A percentile compares a stretch with the other conserved stretches of the same genome.
phyloP scores from a whole-genome alignment of 2,113 vertebrate species.

The Poeciliopsis turrubarensis region DNA sequence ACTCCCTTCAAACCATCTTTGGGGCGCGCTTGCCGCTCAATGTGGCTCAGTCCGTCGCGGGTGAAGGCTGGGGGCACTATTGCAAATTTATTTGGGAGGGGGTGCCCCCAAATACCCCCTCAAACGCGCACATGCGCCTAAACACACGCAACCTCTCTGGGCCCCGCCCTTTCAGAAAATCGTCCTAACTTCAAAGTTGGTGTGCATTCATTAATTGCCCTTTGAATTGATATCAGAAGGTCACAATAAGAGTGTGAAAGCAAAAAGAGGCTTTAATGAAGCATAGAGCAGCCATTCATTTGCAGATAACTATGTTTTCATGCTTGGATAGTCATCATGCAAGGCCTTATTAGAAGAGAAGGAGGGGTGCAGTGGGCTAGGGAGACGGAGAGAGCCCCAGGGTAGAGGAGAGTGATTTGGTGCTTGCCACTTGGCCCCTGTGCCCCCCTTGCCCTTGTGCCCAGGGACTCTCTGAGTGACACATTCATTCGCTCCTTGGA shows the following conservation, averaged over 20 bases:
- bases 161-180: slow-evolving; percentile 51
- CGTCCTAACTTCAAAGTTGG: slow-evolving; percentile 96
- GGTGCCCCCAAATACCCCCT: slow-evolving; percentile 82
- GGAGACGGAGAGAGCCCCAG: slow-evolving; percentile 57
- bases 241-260: slow-evolving; percentile 99
- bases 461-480: slow-evolving; percentile 70
- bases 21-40: slow-evolving; percentile 88
- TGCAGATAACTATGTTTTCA: slow-evolving; percentile 91
- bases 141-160: slow-evolving; percentile 13
- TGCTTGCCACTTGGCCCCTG: slow-evolving; percentile 68
- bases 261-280: slow-evolving; percentile 99
- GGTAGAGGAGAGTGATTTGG: slow-evolving; percentile 73
- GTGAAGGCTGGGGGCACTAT: slow-evolving; percentile 83
- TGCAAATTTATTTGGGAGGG: slow-evolving; percentile 71
- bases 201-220: slow-evolving; percentile 99
- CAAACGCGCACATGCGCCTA: slow-evolving; percentile 15
- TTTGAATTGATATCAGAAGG: slow-evolving; percentile 99
- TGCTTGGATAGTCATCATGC: slow-evolving; percentile 74
- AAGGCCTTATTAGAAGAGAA: slow-evolving; percentile 72
- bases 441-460: slow-evolving; percentile 69
- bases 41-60: slow-evolving; percentile 92
- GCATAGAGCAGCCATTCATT: slow-evolving; percentile 98
- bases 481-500: slow-evolving; percentile 66
- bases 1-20: slow-evolving; percentile 97
- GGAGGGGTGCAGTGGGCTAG: slow-evolving; percentile 52